These are phyloP conservation scores for Cantharis rufa DNA, from an alignment of 2,888 invertebrate genomes.

Conservation along the genomic window DNA sequence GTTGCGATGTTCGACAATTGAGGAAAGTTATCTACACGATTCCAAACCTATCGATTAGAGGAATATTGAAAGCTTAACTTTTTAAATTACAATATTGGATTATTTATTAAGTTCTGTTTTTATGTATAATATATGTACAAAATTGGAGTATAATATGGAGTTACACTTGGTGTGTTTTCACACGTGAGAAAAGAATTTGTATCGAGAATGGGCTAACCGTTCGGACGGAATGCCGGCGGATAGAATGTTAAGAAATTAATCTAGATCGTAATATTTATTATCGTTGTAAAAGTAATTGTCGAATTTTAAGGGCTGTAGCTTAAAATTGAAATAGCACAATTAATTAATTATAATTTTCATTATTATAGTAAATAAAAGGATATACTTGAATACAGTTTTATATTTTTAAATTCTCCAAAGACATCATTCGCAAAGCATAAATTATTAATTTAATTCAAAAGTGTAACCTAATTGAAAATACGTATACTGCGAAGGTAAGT, in stretches of 20 bases:
- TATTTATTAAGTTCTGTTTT: neutral
- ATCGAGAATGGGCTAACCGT: neutral
- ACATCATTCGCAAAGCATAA: constrained; percentile 2
- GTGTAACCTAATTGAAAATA: constrained; percentile 10
- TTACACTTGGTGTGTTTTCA: neutral
- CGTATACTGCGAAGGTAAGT: neutral
- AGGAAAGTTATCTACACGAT: constrained; percentile 35
- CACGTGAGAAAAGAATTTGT: neutral
- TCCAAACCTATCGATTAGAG: constrained; percentile 28
- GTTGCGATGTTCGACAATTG: constrained; percentile 52
- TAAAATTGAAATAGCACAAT: neutral
- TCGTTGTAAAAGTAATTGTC: too few relatives aligned
- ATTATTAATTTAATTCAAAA: constrained; percentile 10
- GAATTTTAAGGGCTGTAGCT: too few relatives aligned
- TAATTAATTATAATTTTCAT: neutral
- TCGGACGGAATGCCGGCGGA: neutral
- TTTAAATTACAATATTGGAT: neutral
- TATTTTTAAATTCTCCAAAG: neutral
- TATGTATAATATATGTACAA: neutral
- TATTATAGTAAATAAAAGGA: neutral
- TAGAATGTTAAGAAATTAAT: neutral
- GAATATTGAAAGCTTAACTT: constrained; percentile 9
- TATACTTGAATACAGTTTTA: neutral
- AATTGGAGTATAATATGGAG: neutral
- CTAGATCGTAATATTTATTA: too few relatives aligned